Conservation (phyloP, 2,797 vertebrate species). For the Chiloscyllium punctatum region DNA sequence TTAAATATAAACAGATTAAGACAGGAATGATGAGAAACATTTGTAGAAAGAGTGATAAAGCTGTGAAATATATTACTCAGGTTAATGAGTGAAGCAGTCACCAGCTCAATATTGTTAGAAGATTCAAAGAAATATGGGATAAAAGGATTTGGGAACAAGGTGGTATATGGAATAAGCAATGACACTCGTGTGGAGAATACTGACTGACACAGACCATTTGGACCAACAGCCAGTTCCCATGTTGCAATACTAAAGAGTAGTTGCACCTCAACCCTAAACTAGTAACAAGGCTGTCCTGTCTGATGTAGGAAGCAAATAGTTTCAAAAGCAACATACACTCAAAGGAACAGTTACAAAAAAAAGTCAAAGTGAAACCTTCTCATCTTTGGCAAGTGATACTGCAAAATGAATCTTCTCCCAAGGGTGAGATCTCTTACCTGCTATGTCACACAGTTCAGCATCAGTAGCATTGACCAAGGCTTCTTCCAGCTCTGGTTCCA, state of each 20-base stretch:
- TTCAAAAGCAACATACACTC: not conserved
- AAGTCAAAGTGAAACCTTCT: not conserved
- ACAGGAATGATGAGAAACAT: not conserved
- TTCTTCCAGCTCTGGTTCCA: constrained; percentile 94
- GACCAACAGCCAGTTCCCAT: not conserved
- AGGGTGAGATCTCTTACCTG: constrained; percentile 63
- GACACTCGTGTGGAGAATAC: not conserved
- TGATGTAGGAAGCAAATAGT: not conserved
- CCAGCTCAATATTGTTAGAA: not conserved
- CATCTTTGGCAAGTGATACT: not conserved
- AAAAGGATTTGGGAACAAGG: not conserved
- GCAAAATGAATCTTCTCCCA: not conserved
- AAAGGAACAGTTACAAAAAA: not conserved
- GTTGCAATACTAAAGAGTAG: not conserved
- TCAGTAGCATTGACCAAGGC: constrained; percentile 86
- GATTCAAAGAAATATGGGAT: not conserved
- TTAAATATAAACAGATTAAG: not conserved
- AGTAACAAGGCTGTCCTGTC: not conserved
- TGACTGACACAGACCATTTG: not conserved
- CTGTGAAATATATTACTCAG: not conserved
- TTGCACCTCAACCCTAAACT: not conserved
- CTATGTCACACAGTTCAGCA: constrained; percentile 93
- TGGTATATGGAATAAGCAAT: not conserved
- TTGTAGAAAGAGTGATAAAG: not conserved
- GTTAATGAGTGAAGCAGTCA: not conserved